Evolutionary conservation across 2,888 invertebrate species (phyloP), one percentile per base, ranked within the genome.

Genomic region (Hydraecia micacea): DNA sequence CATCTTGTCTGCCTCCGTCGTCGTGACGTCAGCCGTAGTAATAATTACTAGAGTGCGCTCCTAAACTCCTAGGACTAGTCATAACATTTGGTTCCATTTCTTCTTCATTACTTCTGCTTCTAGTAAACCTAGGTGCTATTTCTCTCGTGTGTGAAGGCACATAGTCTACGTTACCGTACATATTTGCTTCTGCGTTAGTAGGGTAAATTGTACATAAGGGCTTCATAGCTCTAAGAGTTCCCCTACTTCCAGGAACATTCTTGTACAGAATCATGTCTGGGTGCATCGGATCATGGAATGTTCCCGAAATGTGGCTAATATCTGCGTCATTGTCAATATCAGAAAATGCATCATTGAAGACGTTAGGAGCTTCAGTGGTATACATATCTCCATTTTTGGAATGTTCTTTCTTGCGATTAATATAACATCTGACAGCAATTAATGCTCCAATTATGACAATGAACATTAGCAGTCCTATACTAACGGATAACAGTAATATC

Each of bases 201-300:
- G 97, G 97, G 73, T 96, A 96, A 58, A 97, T 94, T 2, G 97
- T 96, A 11, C 96, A 96, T 21, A 97, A 77, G 2, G 97, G 97
- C 76, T 95, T 93, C 96, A 97, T 96, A 15, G 97, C 96, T 84
- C 96, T 91, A 0, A 97, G 74, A 8, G 96, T 95, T 9, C 95
- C 95, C 86, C 93, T 95, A 42, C 89, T 92, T 0, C 94, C 95
- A 58, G 94, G 94, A 25, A 93, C 89, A 81, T 96, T 96, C 89
- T 94, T 95, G 72, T 96, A 97, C 1, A 96, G 86, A 63, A 96
- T 96, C 96, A 96, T 96, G 76, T 97, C 97, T 67, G 97, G 97
- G 88, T 97, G 96, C 0, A 93, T 90, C 3, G 96, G 96, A 83
- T 97, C 97, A 79, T 96, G 95, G 90, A 96, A 97, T 0, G 95